Conservation (phyloP, 1,140 invertebrate species). For the Drosophila suzukii region DNA sequence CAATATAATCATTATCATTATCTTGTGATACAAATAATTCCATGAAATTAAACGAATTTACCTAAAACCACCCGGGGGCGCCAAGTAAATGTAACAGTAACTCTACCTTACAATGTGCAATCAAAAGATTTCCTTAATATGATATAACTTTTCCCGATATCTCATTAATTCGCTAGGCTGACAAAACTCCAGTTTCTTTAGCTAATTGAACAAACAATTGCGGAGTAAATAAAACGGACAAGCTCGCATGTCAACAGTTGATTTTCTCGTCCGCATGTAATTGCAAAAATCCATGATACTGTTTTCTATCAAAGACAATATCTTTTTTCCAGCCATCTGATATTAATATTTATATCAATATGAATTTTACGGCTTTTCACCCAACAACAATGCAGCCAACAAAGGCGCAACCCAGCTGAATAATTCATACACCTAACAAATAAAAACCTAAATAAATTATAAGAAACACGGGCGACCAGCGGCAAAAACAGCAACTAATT, state of each 20-base stretch:
- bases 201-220: slow-evolving; percentile 73
- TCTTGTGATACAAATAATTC: neutral
- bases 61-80: neutral
- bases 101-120: neutral
- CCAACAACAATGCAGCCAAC: slow-evolving; percentile 35
- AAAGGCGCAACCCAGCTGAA: slow-evolving; percentile 63
- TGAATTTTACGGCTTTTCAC: slow-evolving; percentile 68
- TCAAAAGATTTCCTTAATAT: neutral
- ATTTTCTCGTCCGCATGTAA: slow-evolving; percentile 51
- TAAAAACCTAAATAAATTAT: slow-evolving; percentile 80
- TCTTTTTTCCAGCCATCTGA: slow-evolving; percentile 39
- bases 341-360: slow-evolving; percentile 74
- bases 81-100: neutral
- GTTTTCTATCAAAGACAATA: slow-evolving; percentile 23
- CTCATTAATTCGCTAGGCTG: slow-evolving; percentile 12
- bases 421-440: slow-evolving; percentile 75
- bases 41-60: neutral
- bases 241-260: slow-evolving; percentile 59
- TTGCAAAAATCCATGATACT: slow-evolving; percentile 40
- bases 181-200: slow-evolving; percentile 41
- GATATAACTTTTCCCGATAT: neutral
- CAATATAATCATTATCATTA: slow-evolving; percentile 25
- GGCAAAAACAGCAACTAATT: slow-evolving; percentile 59
- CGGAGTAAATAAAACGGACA: slow-evolving; percentile 63
- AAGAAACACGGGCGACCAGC: slow-evolving; percentile 57